Evolutionary conservation across 2,113 vertebrate species (phyloP), one percentile per base, ranked within the genome.

Genomic region (Colinus virginianus): DNA sequence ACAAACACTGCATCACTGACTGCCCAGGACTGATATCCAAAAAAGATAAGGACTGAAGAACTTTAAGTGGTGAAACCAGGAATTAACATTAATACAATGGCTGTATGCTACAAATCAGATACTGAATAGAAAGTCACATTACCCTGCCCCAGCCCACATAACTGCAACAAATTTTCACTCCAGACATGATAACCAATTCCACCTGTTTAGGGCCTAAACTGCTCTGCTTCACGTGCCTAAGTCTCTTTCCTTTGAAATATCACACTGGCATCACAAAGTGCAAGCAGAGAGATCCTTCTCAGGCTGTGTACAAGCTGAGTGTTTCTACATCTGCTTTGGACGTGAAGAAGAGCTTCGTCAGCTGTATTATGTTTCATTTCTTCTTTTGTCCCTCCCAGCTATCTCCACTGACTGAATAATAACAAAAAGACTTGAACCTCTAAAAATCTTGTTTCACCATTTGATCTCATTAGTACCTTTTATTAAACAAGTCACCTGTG

Each of bases 41-140:
- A 63, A 67, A 25, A 61, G 34, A 75, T 42, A 75, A 26, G 18
- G 82, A 32, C 5, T 19, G n/a, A 48, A 76, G 8, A 53, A n/a
- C 34, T 86, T 48, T 6, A 62, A 62, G 26, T 34, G 77, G 49
- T 34, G 40, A 58, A 69, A 53, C 43, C 36, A 66, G 61, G 11
- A 83, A 25, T 23, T 14, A 20, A 5, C 5, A 18, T 38, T 25
- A 42, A 59, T 0, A 0, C 13, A 28, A 56, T 32, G 28, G 30
- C 25, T 30, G 11, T 3, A 10, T 3, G 22, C n/a, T 38, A 4
- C 53, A 56, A 67, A 56, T 30, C 20, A 36, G 42, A 15, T 2
- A 66, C 8, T 4, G 26, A 36, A 40, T 3, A 66, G 53, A 85
- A 70, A 62, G 13, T 63, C 38, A 20, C 43, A 5, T 28, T 4